phyloP scores from a whole-genome alignment of 2,113 vertebrate genomes.

The Columba livia region DNA sequence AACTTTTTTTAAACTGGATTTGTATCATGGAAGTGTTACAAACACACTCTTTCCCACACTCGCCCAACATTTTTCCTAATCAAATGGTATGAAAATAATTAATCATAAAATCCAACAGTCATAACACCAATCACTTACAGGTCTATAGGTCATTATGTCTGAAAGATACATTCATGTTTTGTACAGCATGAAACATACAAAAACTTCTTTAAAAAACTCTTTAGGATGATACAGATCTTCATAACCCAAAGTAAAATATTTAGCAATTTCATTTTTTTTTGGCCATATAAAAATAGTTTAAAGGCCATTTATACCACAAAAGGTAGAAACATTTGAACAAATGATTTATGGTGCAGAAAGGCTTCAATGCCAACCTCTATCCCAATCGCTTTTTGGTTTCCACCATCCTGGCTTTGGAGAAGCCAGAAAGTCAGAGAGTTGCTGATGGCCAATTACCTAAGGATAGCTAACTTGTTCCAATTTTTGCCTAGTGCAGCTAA shows the following conservation, averaged over 20 bases:
- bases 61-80: conserved; percentile 48
- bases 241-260: conserved; percentile 68
- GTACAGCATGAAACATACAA: conserved; percentile 81
- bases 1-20: conserved; percentile 59
- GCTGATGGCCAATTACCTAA: not conserved
- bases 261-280: conserved; percentile 63
- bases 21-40: conserved; percentile 62
- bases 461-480: not conserved
- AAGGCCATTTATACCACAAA: conserved; percentile 76
- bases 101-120: conserved; percentile 74
- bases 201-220: conserved; percentile 60
- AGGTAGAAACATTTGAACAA: conserved; percentile 52
- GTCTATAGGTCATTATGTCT: conserved; percentile 62
- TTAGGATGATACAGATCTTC: conserved; percentile 68
- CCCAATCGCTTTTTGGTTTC: conserved; percentile 28
- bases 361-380: conserved; percentile 33
- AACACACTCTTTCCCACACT: conserved; percentile 40
- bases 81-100: conserved; percentile 76
- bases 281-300: conserved; percentile 79
- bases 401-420: not conserved
- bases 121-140: conserved; percentile 65
- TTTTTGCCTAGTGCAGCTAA: not conserved
- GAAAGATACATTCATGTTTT: conserved; percentile 82
- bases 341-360: conserved; percentile 30
- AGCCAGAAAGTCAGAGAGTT: not conserved